Evolutionary conservation across 2,113 vertebrate species (phyloP).

Genomic region (Neolamprologus ventralis): DNA sequence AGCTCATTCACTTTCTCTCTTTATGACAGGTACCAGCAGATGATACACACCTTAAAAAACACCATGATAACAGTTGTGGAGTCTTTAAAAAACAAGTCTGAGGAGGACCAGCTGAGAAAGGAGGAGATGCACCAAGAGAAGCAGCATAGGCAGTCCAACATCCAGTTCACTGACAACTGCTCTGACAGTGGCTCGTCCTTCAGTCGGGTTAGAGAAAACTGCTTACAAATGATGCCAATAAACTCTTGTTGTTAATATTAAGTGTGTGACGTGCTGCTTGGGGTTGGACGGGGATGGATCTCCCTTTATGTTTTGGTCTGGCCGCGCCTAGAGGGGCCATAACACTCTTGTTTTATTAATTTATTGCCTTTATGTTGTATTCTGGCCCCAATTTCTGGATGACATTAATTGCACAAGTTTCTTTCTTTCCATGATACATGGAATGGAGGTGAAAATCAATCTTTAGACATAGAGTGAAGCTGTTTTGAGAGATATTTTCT

Average conservation of each 20-base stretch:
- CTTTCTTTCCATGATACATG: background rate
- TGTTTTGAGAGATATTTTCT: background rate
- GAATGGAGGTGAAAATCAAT: background rate
- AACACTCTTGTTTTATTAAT: background rate
- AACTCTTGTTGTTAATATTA: background rate
- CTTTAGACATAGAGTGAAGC: background rate
- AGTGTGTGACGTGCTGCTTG: no score
- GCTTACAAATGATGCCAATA: background rate
- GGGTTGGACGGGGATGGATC: no score
- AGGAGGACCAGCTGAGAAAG: slow-evolving; percentile 80
- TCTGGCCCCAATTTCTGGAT: background rate
- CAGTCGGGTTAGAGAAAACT: slow-evolving; percentile 77
- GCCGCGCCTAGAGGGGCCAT: no score
- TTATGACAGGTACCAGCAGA: slow-evolving; percentile 82
- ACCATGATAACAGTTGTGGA: slow-evolving; percentile 84
- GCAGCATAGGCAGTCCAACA: slow-evolving; percentile 64
- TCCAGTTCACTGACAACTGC: slow-evolving; percentile 81
- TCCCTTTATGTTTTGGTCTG: no score
- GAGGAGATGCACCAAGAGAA: slow-evolving; percentile 74
- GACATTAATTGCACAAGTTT: background rate
- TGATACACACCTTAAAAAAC: slow-evolving; percentile 87
- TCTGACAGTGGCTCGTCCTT: slow-evolving; percentile 96
- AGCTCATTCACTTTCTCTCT: background rate
- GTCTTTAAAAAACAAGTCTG: slow-evolving; percentile 84
- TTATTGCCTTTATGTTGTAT: background rate